Conservation (phyloP, 2,888 invertebrate species). For the Thyatira batis region DNA sequence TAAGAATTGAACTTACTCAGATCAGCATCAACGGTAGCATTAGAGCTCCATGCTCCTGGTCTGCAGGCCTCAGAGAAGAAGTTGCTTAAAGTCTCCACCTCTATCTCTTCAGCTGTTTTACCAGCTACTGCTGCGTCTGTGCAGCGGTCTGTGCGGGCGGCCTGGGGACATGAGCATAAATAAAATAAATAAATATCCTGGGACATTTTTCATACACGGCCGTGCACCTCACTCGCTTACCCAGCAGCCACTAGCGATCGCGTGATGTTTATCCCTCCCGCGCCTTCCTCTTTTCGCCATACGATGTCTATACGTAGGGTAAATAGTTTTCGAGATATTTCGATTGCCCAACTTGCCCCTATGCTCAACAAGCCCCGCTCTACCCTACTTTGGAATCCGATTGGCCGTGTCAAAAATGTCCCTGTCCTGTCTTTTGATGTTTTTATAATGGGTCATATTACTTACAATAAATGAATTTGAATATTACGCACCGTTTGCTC, state of each 20-base stretch:
- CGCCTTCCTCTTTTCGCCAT: neutral
- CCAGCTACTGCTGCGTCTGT: conserved; percentile 31
- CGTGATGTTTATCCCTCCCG: no score
- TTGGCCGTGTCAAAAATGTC: no score
- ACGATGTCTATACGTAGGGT: neutral
- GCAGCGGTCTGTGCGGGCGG: conserved; percentile 59
- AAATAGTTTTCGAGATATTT: no score
- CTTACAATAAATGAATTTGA: no score
- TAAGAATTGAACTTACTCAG: conserved; percentile 78
- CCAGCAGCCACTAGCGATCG: no score
- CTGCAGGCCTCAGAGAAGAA: conserved; percentile 88
- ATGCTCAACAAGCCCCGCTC: no score
- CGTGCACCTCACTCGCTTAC: no score
- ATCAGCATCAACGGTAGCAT: conserved; percentile 71
- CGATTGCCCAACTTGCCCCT: neutral
- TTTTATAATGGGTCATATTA: no score
- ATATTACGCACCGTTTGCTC: conserved; percentile 68
- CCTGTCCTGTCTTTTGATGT: no score
- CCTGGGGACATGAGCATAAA: conserved; percentile 35
- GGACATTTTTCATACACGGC: no score
- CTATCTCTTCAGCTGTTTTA: conserved; percentile 81
- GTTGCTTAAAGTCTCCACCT: conserved; percentile 81
- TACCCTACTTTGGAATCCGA: no score
- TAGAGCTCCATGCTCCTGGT: conserved; percentile 86
- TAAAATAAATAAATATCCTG: neutral